Percentiles rank a stretch among this genome's conserved stretches.
These are phyloP conservation scores for Neuroterus valhalla DNA, from an alignment of 1,140 invertebrate species.

Conservation along the genomic window DNA sequence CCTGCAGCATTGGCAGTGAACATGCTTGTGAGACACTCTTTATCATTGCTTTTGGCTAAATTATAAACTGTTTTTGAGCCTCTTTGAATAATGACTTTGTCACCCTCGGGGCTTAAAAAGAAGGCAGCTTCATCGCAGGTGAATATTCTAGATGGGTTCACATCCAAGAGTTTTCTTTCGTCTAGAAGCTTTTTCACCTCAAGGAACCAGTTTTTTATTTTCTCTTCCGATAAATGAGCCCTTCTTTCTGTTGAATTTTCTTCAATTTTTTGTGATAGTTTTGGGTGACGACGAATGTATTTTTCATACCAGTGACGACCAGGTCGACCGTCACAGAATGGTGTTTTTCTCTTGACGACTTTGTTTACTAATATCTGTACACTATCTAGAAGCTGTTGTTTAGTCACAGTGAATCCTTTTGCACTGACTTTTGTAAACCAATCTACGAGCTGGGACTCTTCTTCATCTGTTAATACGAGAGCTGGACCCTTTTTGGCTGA, in stretches of 20 bases:
- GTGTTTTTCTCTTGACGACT: slow-evolving; percentile 33
- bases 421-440: slow-evolving; percentile 59
- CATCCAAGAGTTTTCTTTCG: slow-evolving; percentile 49
- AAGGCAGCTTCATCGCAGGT: slow-evolving; percentile 67
- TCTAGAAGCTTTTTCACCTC: slow-evolving; percentile 50
- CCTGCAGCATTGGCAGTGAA: slow-evolving; percentile 51
- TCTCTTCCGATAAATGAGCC: neutral
- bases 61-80: slow-evolving; percentile 55
- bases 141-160: slow-evolving; percentile 60
- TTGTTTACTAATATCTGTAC: slow-evolving; percentile 30
- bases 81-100: slow-evolving; percentile 57
- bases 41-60: slow-evolving; percentile 15
- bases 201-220: slow-evolving; percentile 35
- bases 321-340: slow-evolving; percentile 49
- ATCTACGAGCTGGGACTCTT: slow-evolving; percentile 54
- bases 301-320: slow-evolving; percentile 57
- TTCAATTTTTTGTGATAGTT: slow-evolving; percentile 46
- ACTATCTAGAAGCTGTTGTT: slow-evolving; percentile 47
- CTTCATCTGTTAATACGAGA: slow-evolving; percentile 41
- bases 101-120: slow-evolving; percentile 59
- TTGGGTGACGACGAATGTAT: slow-evolving; percentile 58
- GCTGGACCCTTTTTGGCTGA: slow-evolving; percentile 31
- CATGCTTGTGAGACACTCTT: slow-evolving; percentile 64
- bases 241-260: slow-evolving; percentile 42
- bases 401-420: slow-evolving; percentile 60